These are phyloP conservation scores for Isichthys henryi DNA, from an alignment of 2,113 vertebrate genomes.

Conservation along the genomic window DNA sequence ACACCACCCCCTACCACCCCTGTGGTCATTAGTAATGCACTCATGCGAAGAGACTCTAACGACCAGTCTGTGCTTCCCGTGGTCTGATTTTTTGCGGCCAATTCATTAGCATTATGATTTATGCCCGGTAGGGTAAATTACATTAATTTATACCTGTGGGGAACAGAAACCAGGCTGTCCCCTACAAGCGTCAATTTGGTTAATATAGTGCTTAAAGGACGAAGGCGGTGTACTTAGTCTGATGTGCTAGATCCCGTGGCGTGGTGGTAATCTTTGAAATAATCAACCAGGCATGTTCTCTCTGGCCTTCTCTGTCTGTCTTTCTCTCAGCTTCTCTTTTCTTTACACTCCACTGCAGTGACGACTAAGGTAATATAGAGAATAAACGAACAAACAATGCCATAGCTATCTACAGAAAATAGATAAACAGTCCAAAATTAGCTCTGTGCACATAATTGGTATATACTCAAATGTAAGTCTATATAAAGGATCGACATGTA, in stretches of 20 bases:
- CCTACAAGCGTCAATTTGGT: slow-evolving; percentile 31
- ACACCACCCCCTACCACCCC: not conserved
- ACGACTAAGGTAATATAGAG: not conserved
- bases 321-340: not conserved
- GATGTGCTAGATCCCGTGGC: not conserved
- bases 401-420: not conserved
- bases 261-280: not conserved
- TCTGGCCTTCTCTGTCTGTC: not conserved
- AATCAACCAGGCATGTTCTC: not conserved
- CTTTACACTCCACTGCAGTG: not conserved
- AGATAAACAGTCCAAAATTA: not conserved
- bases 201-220: slow-evolving; percentile 16
- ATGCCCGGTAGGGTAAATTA: slow-evolving; percentile 23
- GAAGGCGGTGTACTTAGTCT: not conserved
- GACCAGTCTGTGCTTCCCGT: not conserved
- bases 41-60: not conserved
- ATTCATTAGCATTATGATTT: slow-evolving; percentile 32
- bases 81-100: slow-evolving; percentile 14
- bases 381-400: not conserved
- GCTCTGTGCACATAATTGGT: not conserved
- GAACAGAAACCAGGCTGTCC: slow-evolving; percentile 20
- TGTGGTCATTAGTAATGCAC: not conserved
- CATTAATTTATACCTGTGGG: slow-evolving; percentile 30
- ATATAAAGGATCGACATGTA: not conserved
- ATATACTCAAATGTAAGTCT: not conserved